Evolutionary conservation across 2,888 invertebrate species (phyloP), one percentile per base, ranked within the genome.

Genomic region (Listrodromus nycthemerus): DNA sequence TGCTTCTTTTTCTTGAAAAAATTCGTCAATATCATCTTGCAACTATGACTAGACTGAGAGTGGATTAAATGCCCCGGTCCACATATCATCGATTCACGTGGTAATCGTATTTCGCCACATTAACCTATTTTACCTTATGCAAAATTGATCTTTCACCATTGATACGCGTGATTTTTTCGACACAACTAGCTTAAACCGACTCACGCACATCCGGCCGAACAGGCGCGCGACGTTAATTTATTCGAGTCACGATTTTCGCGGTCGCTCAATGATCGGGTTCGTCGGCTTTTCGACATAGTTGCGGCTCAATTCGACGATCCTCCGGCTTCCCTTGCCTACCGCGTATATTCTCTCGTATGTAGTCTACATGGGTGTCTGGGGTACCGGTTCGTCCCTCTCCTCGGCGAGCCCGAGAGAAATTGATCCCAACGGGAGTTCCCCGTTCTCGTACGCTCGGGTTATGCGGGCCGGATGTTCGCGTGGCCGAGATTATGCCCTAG

Each of bases 401-500:
- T 66, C 63, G 65, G 63, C 48, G 27, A 79, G 67, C 33, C 30
- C 52, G 70, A 79, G 74, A 70, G 83, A 83, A 75, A 83, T 70
- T 79, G 75, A 83, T 83, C 83, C 75, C 74, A 74, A 37, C 63
- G 80, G 83, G 83, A 61, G 71, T 76, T 75, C 58, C 80, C 65
- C 48, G 75, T 70, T 66, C 82, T 78, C 77, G 55, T 73, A 75
- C 61, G 50, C 50, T 6, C 69, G 70, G 66, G 33, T 48, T 69
- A 69, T 70, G 75, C 37, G 24, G 74, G 27, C 80, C 84, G 77
- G 77, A 84, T 81, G 84, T 78, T 80, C 74, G 55, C 63, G 74
- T 81, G 78, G 81, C 84, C 84, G 84, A 84, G 84, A 84, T 84
- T 84, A 78, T 81, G 80, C 81, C 48, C 27, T 21, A 63, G 80